Evolutionary conservation across 2,797 vertebrate genomes (phyloP), one percentile per base, ranked within the genome.

Genomic region (Fundulus diaphanus): DNA sequence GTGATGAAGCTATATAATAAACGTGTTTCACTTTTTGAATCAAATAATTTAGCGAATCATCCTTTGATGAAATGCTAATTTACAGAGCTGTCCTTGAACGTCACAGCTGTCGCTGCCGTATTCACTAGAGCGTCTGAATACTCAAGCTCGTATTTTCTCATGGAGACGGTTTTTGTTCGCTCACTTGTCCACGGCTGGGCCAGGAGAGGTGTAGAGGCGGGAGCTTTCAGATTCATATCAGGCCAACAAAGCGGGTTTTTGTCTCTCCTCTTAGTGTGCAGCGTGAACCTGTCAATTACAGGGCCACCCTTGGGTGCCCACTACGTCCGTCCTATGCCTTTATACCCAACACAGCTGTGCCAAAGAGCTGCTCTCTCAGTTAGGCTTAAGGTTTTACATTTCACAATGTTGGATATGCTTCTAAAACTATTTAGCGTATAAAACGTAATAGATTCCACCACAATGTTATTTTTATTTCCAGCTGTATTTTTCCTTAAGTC

Each of bases 201-300:
- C 79, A 79, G 74, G 54, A 83, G 81, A 78, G 73, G 84, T 80
- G 81, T 74, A 90, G 86, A 85, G 86, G 81, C 72, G 51, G 74
- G 63, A 72, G 79, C 81, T 90, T 90, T 92, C 80, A 90, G 85
- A 93, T 92, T 92, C 86, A 85, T 92, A 92, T 91, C 87, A 90
- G 86, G 76, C 76, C 69, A 81, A 92, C 90, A 94, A 93, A 88
- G 87, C 71, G 4, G 4, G 65, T 90, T 89, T 92, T 94, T 94
- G 92, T 94, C 82, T 85, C 68, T 68, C 52, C 80, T 86, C 75
- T 86, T 65, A 70, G 78, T 89, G 84, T 83, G 79, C 76, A 73
- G 83, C 70, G 81, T 79, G 76, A 79, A 89, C 85, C 81, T 88
- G 87, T 84, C 82, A 59, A 82, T 89, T 86, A 86, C 71, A 83